phyloP scores from a whole-genome alignment of 2,888 invertebrate species.

The Ichneumoninae sp. region DNA sequence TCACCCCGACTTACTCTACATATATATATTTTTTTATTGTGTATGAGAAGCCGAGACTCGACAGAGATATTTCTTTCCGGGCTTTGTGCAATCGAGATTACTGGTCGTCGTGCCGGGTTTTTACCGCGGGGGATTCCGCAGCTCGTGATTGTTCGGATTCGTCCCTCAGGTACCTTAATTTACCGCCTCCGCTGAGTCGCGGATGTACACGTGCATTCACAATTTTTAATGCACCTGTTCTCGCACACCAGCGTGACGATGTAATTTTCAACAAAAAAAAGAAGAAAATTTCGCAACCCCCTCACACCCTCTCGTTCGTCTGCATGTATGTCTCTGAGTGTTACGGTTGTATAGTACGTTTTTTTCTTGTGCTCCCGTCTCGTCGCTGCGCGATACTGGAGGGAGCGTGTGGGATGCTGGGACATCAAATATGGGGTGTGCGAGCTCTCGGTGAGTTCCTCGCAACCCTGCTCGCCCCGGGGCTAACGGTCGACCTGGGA shows the following conservation, averaged over 20 bases:
- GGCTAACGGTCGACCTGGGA: constrained; percentile 59
- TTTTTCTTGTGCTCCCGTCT: constrained; percentile 24
- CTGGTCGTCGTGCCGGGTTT: neutral
- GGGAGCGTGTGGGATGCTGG: constrained; percentile 23
- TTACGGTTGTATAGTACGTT: constrained; percentile 47
- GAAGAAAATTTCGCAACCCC: neutral
- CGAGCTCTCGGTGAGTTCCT: constrained; percentile 44
- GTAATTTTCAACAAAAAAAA: constrained; percentile 36
- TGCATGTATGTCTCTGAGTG: constrained; percentile 37
- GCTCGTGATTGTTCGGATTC: constrained; percentile 22
- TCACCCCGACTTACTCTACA: too few relatives aligned
- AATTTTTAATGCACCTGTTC: constrained; percentile 37
- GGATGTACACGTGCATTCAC: neutral
- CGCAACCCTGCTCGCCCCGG: constrained; percentile 45
- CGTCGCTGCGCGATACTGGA: constrained; percentile 33
- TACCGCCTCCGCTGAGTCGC: neutral
- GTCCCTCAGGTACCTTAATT: constrained; percentile 24
- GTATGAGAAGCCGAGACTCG: neutral
- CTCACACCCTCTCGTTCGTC: constrained; percentile 6
- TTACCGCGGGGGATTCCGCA: neutral
- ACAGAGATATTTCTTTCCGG: constrained; percentile 41
- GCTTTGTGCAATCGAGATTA: constrained; percentile 20
- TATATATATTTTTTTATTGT: neutral
- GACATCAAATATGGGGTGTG: constrained; percentile 48
- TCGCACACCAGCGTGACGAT: constrained; percentile 18